A percentile compares a stretch with the other conserved stretches of the same genome.
These are phyloP conservation scores for Phymatocera aterrima DNA, from an alignment of 2,888 invertebrate genomes.

Conservation along the genomic window DNA sequence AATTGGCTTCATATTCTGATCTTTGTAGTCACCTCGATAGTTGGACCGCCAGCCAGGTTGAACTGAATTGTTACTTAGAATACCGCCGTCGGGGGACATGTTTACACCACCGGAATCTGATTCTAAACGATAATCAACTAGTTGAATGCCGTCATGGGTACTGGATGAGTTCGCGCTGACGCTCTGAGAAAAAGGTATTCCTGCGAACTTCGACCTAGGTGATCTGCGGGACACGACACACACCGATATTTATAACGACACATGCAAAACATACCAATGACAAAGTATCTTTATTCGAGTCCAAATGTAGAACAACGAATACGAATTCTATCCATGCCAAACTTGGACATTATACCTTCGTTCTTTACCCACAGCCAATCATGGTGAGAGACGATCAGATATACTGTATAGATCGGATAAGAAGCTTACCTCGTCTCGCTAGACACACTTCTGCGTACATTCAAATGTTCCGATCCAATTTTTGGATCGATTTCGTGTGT, in stretches of 20 bases:
- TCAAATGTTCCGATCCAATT: conserved; percentile 79
- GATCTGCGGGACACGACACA: conserved; percentile 23
- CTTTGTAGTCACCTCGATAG: conserved; percentile 86
- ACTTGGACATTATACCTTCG: too few relatives aligned
- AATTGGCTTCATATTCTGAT: conserved; percentile 81
- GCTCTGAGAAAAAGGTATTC: conserved; percentile 79
- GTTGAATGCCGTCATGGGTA: conserved; percentile 56
- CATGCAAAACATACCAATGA: conserved; percentile 62
- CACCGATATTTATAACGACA: conserved; percentile 45
- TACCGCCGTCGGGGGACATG: conserved; percentile 67
- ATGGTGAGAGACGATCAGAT: background rate
- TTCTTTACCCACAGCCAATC: too few relatives aligned
- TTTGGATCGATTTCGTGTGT: conserved; percentile 84
- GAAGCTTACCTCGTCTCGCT: conserved; percentile 76
- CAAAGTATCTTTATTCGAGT: too few relatives aligned
- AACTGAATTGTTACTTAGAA: conserved; percentile 77
- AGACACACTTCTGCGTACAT: conserved; percentile 78
- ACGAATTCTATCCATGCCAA: too few relatives aligned
- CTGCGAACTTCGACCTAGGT: conserved; percentile 79
- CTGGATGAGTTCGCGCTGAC: conserved; percentile 62
- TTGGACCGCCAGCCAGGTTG: conserved; percentile 90
- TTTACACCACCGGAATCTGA: conserved; percentile 61
- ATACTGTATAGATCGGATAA: background rate
- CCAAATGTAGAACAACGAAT: too few relatives aligned
- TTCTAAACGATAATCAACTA: conserved; percentile 49